These are phyloP conservation scores for Phytoseiulus persimilis DNA, from an alignment of 2,888 invertebrate species.

Conservation along the genomic window DNA sequence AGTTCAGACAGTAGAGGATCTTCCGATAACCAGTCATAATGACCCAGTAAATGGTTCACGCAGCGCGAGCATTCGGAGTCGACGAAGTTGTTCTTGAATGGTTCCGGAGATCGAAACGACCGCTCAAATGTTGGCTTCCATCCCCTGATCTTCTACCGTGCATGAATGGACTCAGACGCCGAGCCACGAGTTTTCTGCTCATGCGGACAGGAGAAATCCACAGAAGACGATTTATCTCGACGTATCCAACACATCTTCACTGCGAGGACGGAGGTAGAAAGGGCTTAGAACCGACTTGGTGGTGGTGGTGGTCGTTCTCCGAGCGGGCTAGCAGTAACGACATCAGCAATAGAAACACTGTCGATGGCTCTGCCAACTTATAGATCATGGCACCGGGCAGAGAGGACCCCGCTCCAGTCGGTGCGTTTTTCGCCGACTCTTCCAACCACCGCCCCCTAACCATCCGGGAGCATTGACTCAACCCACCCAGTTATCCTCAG, in stretches of 20 bases:
- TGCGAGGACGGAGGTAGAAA: background rate
- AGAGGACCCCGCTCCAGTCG: background rate
- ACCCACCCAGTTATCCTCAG: background rate
- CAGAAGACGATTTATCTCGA: too few species aligned
- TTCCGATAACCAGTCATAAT: background rate
- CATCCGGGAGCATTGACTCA: background rate
- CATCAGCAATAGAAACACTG: background rate
- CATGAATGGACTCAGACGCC: too few species aligned
- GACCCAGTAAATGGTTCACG: background rate
- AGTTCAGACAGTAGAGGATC: background rate
- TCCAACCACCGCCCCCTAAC: background rate
- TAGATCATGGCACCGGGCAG: background rate
- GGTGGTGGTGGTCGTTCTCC: background rate
- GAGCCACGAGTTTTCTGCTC: too few species aligned
- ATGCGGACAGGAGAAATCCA: too few species aligned
- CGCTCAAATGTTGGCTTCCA: too few species aligned
- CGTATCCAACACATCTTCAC: background rate
- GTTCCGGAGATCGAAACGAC: too few species aligned
- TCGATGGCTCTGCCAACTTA: background rate
- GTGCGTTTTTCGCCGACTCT: background rate
- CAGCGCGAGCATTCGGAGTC: too few species aligned
- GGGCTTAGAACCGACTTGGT: background rate
- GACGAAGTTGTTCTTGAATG: too few species aligned
- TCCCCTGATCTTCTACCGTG: too few species aligned
- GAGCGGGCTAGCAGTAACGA: background rate